Evolutionary conservation across 2,113 vertebrate species (phyloP).

Genomic region (Chaenogobius annularis): DNA sequence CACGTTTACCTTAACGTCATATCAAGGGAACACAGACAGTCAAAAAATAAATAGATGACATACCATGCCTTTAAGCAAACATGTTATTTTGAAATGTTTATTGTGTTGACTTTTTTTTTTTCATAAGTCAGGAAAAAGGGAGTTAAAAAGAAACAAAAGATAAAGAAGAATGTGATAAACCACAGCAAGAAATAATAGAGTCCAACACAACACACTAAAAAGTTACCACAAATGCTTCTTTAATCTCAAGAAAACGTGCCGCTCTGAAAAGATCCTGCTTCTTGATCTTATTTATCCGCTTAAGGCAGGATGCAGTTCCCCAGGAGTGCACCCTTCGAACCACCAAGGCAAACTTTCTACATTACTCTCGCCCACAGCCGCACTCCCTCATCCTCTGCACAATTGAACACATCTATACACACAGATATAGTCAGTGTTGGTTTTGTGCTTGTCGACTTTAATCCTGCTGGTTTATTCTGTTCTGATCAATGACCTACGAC

Average conservation of each 20-base stretch:
- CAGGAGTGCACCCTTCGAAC: constrained; percentile 40
- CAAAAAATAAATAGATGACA: too few species aligned
- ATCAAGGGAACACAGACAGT: too few species aligned
- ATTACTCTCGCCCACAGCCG: constrained; percentile 35
- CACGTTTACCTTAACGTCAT: too few species aligned
- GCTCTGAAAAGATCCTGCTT: not conserved
- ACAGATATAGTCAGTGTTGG: constrained; percentile 60
- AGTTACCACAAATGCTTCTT: constrained; percentile 26
- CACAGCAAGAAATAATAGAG: not conserved
- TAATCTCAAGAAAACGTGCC: constrained; percentile 11
- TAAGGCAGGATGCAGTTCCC: constrained; percentile 23
- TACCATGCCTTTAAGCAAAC: too few species aligned
- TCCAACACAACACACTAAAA: not conserved
- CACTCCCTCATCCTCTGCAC: constrained; percentile 47
- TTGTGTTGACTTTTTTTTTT: not conserved
- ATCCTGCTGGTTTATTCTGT: constrained; percentile 61
- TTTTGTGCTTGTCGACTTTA: constrained; percentile 72
- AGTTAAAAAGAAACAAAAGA: not conserved
- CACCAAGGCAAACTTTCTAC: constrained; percentile 53
- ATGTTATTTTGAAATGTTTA: not conserved
- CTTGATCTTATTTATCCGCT: constrained; percentile 23
- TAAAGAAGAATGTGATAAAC: constrained; percentile 3
- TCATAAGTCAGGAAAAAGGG: not conserved
- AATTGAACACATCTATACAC: constrained; percentile 23
- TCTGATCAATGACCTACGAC: constrained; percentile 69